These are phyloP conservation scores for Bombus confusus DNA, from an alignment of 1,140 invertebrate species.

Conservation along the genomic window DNA sequence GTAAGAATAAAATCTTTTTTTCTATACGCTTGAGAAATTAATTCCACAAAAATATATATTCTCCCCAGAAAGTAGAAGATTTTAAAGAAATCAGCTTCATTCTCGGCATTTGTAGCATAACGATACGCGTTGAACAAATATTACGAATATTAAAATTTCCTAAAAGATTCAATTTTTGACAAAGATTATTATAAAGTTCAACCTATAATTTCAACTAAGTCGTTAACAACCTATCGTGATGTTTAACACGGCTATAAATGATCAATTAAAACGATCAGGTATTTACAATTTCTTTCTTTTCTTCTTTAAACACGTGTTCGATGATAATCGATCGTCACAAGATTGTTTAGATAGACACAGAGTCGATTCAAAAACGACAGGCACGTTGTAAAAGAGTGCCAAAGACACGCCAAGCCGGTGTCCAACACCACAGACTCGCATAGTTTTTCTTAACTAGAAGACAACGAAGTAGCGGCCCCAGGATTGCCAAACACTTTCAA, in stretches of 20 bases:
- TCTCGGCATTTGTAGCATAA: not conserved
- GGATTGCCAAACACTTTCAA: constrained; percentile 75
- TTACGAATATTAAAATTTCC: not conserved
- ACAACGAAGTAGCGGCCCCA: constrained; percentile 50
- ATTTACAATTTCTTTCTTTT: not conserved
- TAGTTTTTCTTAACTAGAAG: constrained; percentile 51
- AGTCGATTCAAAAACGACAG: constrained; percentile 6
- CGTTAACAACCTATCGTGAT: not conserved
- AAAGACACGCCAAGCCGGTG: constrained; percentile 40
- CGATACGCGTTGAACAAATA: not conserved
- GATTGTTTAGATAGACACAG: not conserved
- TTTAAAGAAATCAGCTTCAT: not conserved
- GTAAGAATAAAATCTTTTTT: too few species aligned
- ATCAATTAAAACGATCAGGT: not conserved
- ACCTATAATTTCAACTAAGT: not conserved
- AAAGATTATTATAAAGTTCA: not conserved
- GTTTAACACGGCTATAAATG: not conserved
- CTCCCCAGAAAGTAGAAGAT: not conserved
- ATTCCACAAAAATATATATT: not conserved
- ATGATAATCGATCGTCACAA: not conserved
- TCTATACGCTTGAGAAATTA: too few species aligned
- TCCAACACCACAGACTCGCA: constrained; percentile 60
- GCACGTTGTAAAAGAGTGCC: constrained; percentile 26
- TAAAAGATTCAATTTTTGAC: not conserved
- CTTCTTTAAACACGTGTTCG: not conserved